Evolutionary conservation across 2,797 vertebrate genomes (phyloP).

Genomic region (Tauraco hartlaubi): DNA sequence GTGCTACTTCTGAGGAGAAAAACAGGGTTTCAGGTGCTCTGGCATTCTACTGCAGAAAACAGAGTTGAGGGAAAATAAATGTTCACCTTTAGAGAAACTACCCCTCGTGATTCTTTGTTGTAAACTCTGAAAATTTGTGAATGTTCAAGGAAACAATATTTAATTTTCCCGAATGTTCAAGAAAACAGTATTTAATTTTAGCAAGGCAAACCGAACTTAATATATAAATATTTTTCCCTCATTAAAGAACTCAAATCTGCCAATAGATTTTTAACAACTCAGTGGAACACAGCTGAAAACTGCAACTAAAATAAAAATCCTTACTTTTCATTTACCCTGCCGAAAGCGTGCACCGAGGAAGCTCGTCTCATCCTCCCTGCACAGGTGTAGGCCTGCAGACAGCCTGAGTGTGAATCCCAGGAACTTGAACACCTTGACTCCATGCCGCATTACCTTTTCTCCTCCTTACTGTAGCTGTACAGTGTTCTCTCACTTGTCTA

Average conservation of each 20-base stretch:
- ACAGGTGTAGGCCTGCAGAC: neutral
- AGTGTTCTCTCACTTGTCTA: neutral
- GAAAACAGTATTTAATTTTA: neutral
- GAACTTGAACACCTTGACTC: neutral
- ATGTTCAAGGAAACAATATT: neutral
- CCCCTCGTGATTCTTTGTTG: neutral
- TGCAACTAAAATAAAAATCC: neutral
- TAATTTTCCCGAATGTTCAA: neutral
- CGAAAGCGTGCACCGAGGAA: neutral
- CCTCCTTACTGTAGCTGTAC: neutral
- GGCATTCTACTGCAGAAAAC: neutral
- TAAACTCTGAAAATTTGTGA: neutral
- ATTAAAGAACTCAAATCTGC: neutral
- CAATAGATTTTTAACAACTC: neutral
- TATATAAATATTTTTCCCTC: neutral
- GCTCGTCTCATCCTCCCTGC: neutral
- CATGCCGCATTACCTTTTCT: neutral
- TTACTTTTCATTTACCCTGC: neutral
- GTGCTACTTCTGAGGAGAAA: slow-evolving; percentile 15
- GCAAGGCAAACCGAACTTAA: neutral
- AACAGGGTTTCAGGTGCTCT: neutral
- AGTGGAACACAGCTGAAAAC: neutral
- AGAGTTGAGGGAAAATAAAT: neutral
- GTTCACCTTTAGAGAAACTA: neutral
- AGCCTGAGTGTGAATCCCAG: neutral